Percentiles rank a stretch among this genome's conserved stretches.
Conservation (phyloP, 2,113 vertebrate species). For the Zeus faber region DNA sequence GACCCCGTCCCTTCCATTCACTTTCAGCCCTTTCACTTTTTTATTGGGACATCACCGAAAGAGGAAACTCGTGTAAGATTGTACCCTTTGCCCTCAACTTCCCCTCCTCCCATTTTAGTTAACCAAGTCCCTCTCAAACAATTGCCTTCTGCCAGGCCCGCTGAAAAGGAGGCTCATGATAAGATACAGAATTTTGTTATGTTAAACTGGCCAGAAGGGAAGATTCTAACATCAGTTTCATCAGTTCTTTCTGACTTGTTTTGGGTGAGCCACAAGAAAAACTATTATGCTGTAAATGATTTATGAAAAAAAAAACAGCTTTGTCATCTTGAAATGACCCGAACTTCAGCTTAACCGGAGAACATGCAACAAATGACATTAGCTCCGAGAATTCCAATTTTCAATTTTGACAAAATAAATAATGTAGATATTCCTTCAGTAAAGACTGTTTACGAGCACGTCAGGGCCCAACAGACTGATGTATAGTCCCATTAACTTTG, state of each 20-base stretch:
- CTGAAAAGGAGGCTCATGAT: slow-evolving; percentile 31
- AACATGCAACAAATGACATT: slow-evolving; percentile 15
- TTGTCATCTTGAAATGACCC: slow-evolving; percentile 5
- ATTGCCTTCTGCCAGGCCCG: slow-evolving; percentile 37
- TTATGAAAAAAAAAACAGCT: slow-evolving; percentile 22
- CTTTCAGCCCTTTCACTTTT: slow-evolving; percentile 65
- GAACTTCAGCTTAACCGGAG: slow-evolving; percentile 12
- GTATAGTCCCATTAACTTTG: slow-evolving; percentile 67
- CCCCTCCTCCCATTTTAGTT: slow-evolving; percentile 52
- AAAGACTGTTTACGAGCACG: slow-evolving; percentile 42
- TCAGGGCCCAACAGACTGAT: slow-evolving; percentile 47
- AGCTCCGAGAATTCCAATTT: slow-evolving; percentile 23
- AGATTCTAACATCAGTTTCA: slow-evolving; percentile 13
- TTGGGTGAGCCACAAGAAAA: slow-evolving; percentile 3
- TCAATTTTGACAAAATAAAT: slow-evolving; percentile 22
- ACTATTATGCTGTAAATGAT: slow-evolving; percentile 22
- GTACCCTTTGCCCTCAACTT: slow-evolving; percentile 59
- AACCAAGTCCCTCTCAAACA: slow-evolving; percentile 39
- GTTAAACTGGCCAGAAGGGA: slow-evolving; percentile 30
- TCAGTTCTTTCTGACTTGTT: slow-evolving; percentile 6
- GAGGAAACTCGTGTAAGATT: slow-evolving; percentile 67
- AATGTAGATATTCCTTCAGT: slow-evolving; percentile 11
- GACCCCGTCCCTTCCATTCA: slow-evolving; percentile 66
- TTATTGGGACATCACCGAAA: slow-evolving; percentile 65
- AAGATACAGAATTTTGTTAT: slow-evolving; percentile 38